Conservation (phyloP, 2,797 vertebrate genomes). For the Philypnodon macrostomus region DNA sequence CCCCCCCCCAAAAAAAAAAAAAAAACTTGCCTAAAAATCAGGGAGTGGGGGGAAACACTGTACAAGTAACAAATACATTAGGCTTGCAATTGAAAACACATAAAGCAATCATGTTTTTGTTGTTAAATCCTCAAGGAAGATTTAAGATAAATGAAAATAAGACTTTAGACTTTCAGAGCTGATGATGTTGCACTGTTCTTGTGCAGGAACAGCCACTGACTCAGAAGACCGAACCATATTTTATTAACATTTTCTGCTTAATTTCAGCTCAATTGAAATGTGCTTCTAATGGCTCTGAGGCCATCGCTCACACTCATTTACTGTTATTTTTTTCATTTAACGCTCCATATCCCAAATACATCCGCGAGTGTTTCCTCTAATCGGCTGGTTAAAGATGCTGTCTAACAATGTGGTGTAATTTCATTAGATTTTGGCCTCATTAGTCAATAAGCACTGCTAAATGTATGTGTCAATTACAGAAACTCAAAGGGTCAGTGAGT, state of each 20-base stretch:
- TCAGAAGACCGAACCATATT: conserved; percentile 70
- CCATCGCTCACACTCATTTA: conserved; percentile 66
- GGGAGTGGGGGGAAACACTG: too few species aligned
- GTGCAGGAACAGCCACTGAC: conserved; percentile 53
- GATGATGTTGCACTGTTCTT: conserved; percentile 39
- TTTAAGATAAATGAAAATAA: too few species aligned
- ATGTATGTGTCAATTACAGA: conserved; percentile 53
- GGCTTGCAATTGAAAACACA: too few species aligned
- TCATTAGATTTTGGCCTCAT: conserved; percentile 68
- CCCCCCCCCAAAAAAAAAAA: too few species aligned
- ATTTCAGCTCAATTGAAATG: conserved; percentile 77
- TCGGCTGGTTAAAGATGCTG: conserved; percentile 55
- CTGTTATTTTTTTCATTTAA: conserved; percentile 80
- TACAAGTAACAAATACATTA: too few species aligned
- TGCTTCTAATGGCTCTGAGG: conserved; percentile 56
- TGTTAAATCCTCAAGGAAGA: too few species aligned
- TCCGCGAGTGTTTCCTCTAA: conserved; percentile 60
- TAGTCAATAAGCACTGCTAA: conserved; percentile 61
- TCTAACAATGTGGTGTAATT: conserved; percentile 52
- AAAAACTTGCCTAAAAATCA: too few species aligned
- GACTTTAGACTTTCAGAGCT: conserved; percentile 27
- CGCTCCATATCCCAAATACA: conserved; percentile 78
- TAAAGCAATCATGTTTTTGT: too few species aligned
- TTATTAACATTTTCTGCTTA: conserved; percentile 77
- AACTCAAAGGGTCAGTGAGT: conserved; percentile 57